Base-by-base conservation (phyloP, 1,140 invertebrate genomes). In the Grapholita molesta region DNA sequence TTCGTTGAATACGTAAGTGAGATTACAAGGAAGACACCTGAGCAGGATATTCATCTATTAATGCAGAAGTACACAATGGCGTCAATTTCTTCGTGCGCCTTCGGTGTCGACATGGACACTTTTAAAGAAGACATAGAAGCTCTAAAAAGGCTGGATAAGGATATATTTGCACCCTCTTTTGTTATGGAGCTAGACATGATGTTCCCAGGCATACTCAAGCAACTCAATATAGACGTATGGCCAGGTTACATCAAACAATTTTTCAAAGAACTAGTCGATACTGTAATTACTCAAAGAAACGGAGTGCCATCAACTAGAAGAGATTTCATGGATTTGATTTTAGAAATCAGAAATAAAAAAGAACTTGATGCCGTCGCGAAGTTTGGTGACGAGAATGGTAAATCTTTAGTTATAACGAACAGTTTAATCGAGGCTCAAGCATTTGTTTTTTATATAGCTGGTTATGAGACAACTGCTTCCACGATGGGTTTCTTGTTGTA, bases 71-170 rank as follows among this genome's bases (percentile, higher is more conserved):
- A 91, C 53, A 78, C 90, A 0, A 76, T 93, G 32, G 85, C 91
- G 0, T 88, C 91, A 0, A 94, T 94, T 12, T 88, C 92, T 12
- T 89, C 89, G 3, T 93, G 92, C 72, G 93, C 93, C 7, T 94
- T 94, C 73, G 94, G 94, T 23, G 70, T 94, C 3, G 88, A 93
- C 42, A 90, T 92, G 24, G 93, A 94, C 70, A 67, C 42, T 8
- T 18, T 70, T 11, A 66, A 72, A 32, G 18, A 5, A 15, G 30
- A 48, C 9, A 21, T 68, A 1, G 25, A 75, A 8, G 68, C 76
- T 0, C 69, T 79, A 8, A 61, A 76, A 42, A 38, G 72, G 57
- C 79, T 32, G 66, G 89, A 70, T n/a, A 65, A 71, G 6, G 9
- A 77, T 0, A 69, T 78, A 5, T 79, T 80, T 7, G 35, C 53